Evolutionary conservation across 64 coral and sea anemone species (phyloP), one percentile per base, ranked within the genome.

Genomic region (Trachythela sp.): DNA sequence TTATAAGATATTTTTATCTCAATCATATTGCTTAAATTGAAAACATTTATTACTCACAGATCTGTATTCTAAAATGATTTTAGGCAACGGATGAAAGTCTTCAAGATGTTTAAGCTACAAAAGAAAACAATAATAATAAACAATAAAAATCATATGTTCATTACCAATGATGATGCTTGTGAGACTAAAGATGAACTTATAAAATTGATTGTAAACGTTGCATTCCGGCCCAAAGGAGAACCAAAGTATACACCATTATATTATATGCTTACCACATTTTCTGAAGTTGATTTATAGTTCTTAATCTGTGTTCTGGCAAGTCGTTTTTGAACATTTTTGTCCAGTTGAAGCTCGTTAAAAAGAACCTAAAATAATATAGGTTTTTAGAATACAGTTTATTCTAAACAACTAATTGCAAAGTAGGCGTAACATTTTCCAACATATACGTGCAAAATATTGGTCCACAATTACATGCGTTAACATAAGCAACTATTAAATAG

Each of bases 211-310:
- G n/a, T n/a, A n/a, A n/a, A n/a, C n/a, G n/a, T n/a, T n/a, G n/a
- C n/a, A 45, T 11, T 45, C 4, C 11, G 42, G 11, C 42, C 11
- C 24, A 58, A 20, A 6, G 18, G 54, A 3, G 54, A 58, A 58
- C 2, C 24, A 8, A 6, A 20, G 14, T 6, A n/a, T 22, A 58
- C 2, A 8, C 4, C 9, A 77, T 3, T 31, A 38, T 2, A 38
- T 6, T 13, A 22, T n/a, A 13, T 87, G 86, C 29, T 89, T 88
- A 97, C 95, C 9, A 97, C 92, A 70, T 33, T 90, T 68, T 97
- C 95, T 85, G 90, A 94, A 9, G 92, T 97, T 30, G 95, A 97
- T 48, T 93, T 97, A 49, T 90, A 89, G 30, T 93, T 97, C 83
- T 88, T 92, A 5, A 91, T 88, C n/a, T 89, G 71, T 6, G 95